Base-by-base conservation (phyloP, 2,888 invertebrate species). In the Troides aeacus region DNA sequence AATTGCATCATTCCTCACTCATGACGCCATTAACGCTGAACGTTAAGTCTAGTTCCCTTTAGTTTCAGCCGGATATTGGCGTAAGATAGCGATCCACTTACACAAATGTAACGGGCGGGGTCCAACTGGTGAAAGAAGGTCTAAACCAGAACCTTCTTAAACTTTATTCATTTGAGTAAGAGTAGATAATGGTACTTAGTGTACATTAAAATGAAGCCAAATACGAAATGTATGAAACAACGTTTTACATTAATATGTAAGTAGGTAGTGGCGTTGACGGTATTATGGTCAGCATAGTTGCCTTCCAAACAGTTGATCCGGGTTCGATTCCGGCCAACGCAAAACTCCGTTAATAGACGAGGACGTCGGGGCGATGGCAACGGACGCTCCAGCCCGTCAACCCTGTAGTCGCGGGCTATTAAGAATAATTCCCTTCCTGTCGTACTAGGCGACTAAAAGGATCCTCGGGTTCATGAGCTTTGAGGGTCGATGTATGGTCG, bases 1-100 rank as follows among this genome's bases (percentile, higher is more conserved):
- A 90, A 90, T 89, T 87, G 86, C 86, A 85, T 87, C 89, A 88
- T 87, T 87, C 88, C 86, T 89, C 88, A 86, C 86, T 30, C 73
- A 80, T 77, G 68, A 75, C 75, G 78, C 87, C 85, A 87, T 90
- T 89, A 90, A 86, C 82, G 84, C 30, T 50, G 18, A 58, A 50
- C 68, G 59, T 68, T 68, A 68, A 50, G 58, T 68, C 62, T 68
- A 30, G 46, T 62, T 62, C 58, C 62, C 58, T 68, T 62, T 58
- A 68, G 50, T 59, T 63, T 57, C 59, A 63, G 46, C 58, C 63
- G 63, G 63, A 68, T 68, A 68, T 68, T 68, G 63, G 53, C 50
- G 36, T 18, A 36, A 63, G 63, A 59, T 59, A 50, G 62, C 21
- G 6, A 68, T 68, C 63, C 46, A 50, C 50, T 59, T 18, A 68